These are phyloP conservation scores for Odontomachus brunneus DNA, from an alignment of 1,140 invertebrate genomes.

Conservation along the genomic window DNA sequence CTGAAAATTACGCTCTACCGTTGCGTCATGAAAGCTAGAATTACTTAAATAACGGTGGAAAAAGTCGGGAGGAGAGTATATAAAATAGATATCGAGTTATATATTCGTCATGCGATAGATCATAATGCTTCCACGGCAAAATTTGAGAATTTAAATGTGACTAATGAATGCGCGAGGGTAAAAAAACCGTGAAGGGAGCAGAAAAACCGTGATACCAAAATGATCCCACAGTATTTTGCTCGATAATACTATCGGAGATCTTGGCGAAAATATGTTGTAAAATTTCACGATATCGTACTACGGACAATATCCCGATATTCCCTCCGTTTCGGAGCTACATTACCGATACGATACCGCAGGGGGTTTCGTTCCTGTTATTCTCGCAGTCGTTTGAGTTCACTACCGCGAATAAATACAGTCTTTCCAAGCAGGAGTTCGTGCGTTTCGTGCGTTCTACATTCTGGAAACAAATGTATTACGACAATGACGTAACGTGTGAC, in stretches of 20 bases:
- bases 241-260: neutral
- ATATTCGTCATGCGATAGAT: neutral
- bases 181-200: no score
- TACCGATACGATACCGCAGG: conserved; percentile 29
- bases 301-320: conserved; percentile 43
- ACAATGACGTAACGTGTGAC: neutral
- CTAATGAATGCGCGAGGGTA: no score
- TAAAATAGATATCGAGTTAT: neutral
- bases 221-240: neutral
- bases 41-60: neutral
- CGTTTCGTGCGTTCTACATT: conserved; percentile 24
- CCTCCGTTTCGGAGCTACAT: conserved; percentile 17
- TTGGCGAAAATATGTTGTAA: conserved; percentile 19
- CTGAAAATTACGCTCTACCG: conserved; percentile 32
- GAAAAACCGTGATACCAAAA: neutral
- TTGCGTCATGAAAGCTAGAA: neutral
- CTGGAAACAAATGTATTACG: conserved; percentile 5
- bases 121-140: neutral
- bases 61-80: neutral
- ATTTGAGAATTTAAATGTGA: neutral
- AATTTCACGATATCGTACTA: conserved; percentile 31
- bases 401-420: conserved; percentile 32
- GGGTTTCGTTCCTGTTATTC: conserved; percentile 34
- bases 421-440: conserved; percentile 14
- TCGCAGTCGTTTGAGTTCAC: conserved; percentile 34